A percentile compares a stretch with the other conserved stretches of the same genome.
Evolutionary conservation across 1,140 invertebrate species (phyloP).

Genomic region (Chelonus insularis): DNA sequence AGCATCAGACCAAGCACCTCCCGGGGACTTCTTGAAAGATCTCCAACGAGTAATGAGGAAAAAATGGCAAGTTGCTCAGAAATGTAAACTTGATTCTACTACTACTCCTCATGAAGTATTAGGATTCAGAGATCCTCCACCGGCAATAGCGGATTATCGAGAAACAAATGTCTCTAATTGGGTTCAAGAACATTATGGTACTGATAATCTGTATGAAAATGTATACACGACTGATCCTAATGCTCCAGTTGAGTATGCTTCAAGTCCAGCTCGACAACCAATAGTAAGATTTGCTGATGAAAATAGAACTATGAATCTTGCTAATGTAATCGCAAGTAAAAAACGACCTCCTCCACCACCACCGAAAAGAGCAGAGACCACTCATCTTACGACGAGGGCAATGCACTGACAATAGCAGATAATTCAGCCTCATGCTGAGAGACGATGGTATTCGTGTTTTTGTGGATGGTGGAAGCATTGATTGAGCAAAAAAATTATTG

Average conservation of each 20-base stretch:
- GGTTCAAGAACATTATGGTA: constrained; percentile 86
- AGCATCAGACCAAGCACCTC: constrained; percentile 73
- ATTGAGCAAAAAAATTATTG: constrained; percentile 5
- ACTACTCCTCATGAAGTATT: constrained; percentile 88
- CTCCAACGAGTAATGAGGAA: constrained; percentile 89
- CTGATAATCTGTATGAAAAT: constrained; percentile 66
- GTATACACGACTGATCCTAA: constrained; percentile 59
- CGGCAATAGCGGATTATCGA: constrained; percentile 69
- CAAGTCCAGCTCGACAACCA: constrained; percentile 50
- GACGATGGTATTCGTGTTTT: constrained; percentile 52
- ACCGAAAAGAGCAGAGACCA: constrained; percentile 77
- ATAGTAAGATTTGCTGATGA: constrained; percentile 48
- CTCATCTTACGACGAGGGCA: constrained; percentile 65
- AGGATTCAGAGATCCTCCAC: constrained; percentile 80
- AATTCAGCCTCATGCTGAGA: constrained; percentile 46
- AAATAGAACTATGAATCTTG: constrained; percentile 45
- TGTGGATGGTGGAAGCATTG: constrained; percentile 50
- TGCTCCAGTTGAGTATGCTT: constrained; percentile 55
- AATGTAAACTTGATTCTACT: constrained; percentile 81
- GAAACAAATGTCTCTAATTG: constrained; percentile 85
- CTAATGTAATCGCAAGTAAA: constrained; percentile 55
- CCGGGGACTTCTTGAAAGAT: constrained; percentile 82
- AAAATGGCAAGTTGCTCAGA: constrained; percentile 92
- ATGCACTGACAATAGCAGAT: constrained; percentile 61
- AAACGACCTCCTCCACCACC: constrained; percentile 75